Conservation (phyloP, 2,888 invertebrate genomes). For the Melanchra persicariae region DNA sequence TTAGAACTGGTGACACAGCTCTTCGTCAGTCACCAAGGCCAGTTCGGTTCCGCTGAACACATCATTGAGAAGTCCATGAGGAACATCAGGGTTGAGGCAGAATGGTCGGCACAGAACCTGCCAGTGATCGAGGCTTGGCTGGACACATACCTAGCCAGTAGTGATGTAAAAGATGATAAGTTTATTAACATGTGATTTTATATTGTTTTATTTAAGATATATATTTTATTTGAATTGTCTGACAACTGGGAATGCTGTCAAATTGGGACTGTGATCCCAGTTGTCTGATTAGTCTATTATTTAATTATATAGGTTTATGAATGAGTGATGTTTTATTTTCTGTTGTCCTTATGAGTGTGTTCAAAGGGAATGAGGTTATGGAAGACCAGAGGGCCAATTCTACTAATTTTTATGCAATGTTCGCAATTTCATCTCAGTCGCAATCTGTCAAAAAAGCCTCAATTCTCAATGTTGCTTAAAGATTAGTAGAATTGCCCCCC, state of each 20-base stretch:
- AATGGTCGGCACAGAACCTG: conserved; percentile 94
- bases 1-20: conserved; percentile 93
- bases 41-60: conserved; percentile 94
- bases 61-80: conserved; percentile 93
- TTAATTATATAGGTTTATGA: conserved; percentile 37
- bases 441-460: too few species aligned
- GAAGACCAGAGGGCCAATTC: too few species aligned
- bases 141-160: conserved; percentile 80
- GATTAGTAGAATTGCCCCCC: too few species aligned
- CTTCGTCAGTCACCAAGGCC: conserved; percentile 91
- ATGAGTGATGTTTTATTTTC: conserved; percentile 26
- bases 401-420: too few species aligned
- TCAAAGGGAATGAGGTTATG: not conserved
- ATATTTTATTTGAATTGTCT: conserved; percentile 5
- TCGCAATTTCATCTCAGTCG: too few species aligned
- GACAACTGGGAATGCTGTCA: not conserved
- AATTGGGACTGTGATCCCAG: not conserved
- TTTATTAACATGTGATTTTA: conserved; percentile 64
- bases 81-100: conserved; percentile 94
- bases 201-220: conserved; percentile 43
- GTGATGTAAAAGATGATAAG: conserved; percentile 73
- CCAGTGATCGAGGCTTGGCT: conserved; percentile 94
- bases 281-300: conserved; percentile 12
- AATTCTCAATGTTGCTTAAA: too few species aligned
- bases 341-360: not conserved